These are phyloP conservation scores for Pteronura brasiliensis DNA, from an alignment of 2,113 vertebrate species.

Conservation along the genomic window DNA sequence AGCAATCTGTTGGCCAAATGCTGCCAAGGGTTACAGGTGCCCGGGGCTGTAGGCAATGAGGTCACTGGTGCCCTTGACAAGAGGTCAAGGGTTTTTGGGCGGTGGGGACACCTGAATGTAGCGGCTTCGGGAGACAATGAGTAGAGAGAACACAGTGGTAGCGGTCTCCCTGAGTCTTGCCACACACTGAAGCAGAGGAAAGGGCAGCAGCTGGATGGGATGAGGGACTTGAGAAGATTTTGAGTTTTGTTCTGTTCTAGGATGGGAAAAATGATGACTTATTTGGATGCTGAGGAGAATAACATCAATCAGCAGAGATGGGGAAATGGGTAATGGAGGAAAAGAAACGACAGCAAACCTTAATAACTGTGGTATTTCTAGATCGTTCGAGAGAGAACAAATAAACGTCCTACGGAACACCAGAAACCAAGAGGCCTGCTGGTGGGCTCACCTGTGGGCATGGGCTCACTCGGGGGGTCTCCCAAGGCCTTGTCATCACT, in stretches of 20 bases:
- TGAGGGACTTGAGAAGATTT: neutral
- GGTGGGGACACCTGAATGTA: neutral
- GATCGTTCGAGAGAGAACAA: neutral
- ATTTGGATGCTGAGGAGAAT: neutral
- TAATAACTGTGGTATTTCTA: neutral
- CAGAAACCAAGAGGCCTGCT: neutral
- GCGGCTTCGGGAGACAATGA: neutral
- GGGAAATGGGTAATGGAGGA: neutral
- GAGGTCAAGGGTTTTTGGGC: neutral
- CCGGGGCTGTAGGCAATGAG: neutral
- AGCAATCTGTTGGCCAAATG: neutral
- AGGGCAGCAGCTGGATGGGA: neutral
- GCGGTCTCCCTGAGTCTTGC: neutral
- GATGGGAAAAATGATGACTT: neutral
- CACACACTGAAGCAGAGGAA: neutral
- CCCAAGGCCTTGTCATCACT: slow-evolving; percentile 85
- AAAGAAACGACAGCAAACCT: rapidly evolving
- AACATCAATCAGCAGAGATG: neutral
- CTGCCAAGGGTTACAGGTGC: neutral
- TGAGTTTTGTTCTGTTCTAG: neutral
- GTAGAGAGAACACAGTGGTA: neutral
- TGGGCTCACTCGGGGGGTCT: slow-evolving; percentile 85
- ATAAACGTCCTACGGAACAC: neutral
- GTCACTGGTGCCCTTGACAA: neutral
- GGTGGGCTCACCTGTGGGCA: slow-evolving; percentile 90